Evolutionary conservation across 2,888 invertebrate genomes (phyloP), one percentile per base, ranked within the genome.

Genomic region (Drosophila phalerata): DNA sequence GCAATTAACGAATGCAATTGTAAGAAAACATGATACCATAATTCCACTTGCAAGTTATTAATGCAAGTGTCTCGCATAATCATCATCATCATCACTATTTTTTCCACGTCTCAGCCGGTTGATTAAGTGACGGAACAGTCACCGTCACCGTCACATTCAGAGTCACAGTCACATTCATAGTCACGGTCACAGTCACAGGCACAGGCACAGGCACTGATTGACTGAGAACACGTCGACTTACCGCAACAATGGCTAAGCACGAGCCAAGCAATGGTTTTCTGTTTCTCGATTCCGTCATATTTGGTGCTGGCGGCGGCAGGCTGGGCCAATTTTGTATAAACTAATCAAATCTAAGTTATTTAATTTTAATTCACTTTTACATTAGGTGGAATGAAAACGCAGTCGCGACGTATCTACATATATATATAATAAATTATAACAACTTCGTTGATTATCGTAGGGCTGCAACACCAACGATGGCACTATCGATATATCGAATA

Each of bases 191-290:
- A 47, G 37, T 38, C 52, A 37, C 17, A 49, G 30, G 43, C 34
- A 13, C 30, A 15, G 40, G 38, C 28, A 10, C 25, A 28, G 55
- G 17, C 51, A 22, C 52, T 37, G 53, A 40, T 62, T 64, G 28
- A 63, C 69, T 63, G 60, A 62, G 87, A 87, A 84, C 84, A 84
- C 84, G 84, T 84, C 87, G 78, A 84, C 84, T 84, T 76, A 84
- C 84, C 85, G 87, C 85, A 72, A 85, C 72, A 51, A 84, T 73
- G 43, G 85, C 82, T 62, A 85, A 58, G 62, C 82, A 85, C 43
- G 80, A 82, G 69, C 85, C 67, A 17, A 82, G 71, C 73, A 70
- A 68, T 55, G 61, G 58, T 61, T 73, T 85, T n/a, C n/a, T 69
- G 37, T 82, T 57, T n/a, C n/a, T n/a, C n/a, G 78, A 69, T 64